Conservation (phyloP, 1,140 invertebrate species). For the Vollenhovia emeryi region DNA sequence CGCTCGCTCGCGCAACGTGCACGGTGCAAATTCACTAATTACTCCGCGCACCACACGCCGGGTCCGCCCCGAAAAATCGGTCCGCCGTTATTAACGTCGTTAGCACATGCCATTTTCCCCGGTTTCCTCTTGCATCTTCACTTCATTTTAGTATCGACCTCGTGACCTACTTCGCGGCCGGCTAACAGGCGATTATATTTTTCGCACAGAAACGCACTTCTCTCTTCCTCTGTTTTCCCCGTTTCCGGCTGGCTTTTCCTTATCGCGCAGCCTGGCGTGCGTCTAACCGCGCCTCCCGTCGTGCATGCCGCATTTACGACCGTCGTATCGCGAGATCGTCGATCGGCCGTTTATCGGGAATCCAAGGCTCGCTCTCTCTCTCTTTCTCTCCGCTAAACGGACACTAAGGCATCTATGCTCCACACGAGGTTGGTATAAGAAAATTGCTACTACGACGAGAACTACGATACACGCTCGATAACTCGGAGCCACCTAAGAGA, state of each 20-base stretch:
- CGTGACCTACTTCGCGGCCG: conserved; percentile 56
- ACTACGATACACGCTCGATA: conserved; percentile 33
- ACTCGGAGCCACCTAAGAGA: conserved; percentile 31
- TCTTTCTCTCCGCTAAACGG: conserved; percentile 30
- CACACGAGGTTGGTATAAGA: conserved; percentile 47
- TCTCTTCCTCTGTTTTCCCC: background rate
- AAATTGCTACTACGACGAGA: conserved; percentile 43
- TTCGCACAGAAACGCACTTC: conserved; percentile 41
- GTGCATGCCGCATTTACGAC: background rate
- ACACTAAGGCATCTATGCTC: conserved; percentile 41
- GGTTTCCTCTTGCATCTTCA: conserved; percentile 65
- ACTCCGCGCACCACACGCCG: conserved; percentile 38
- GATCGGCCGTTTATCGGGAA: conserved; percentile 3
- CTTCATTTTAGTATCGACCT: conserved; percentile 64
- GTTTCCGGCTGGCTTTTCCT: background rate
- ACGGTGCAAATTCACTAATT: conserved; percentile 58
- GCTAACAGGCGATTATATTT: conserved; percentile 50
- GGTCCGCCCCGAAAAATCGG: conserved; percentile 58
- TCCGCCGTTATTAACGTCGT: conserved; percentile 62
- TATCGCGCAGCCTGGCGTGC: background rate
- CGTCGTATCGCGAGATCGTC: background rate
- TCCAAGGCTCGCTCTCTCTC: background rate
- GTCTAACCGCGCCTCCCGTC: conserved; percentile 17
- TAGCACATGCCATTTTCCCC: conserved; percentile 64
- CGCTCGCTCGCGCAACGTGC: conserved; percentile 25